Base-by-base conservation (phyloP, 2,797 vertebrate genomes). In the Thaleichthys pacificus region DNA sequence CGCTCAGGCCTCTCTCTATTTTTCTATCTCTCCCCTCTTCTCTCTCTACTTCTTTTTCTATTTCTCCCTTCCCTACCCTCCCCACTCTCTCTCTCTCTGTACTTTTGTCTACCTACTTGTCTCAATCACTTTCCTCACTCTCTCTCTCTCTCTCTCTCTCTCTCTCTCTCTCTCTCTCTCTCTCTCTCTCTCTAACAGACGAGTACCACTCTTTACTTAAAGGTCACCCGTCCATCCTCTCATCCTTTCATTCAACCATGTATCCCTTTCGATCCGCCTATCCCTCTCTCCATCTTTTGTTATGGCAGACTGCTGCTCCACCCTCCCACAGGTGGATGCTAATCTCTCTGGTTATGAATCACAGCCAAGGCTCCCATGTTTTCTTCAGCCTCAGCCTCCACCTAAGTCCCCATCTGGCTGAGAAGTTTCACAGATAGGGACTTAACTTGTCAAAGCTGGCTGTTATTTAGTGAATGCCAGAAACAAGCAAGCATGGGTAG, bases 161-260 rank as follows among this genome's bases (percentile, higher is more conserved):
- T 74, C 63, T 68, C 35, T 21, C 76, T 67, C 68, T 58, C 58
- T 62, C 71, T n/a, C 61, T 66, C 64, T 47, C 86, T 86, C 78
- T 81, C 88, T 72, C 49, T 28, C 63, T 60, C 19, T 22, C 0
- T 15, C 14, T 30, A 28, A 19, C 14, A 63, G 28, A 63, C 30
- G 28, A 17, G 47, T 19, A 28, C 47, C 82, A 85, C 77, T 85
- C 77, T 89, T 89, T 85, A 81, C 81, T 83, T 80, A 91, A 91
- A 92, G 89, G 89, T 91, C 89, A 90, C 72, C 85, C 82, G 77
- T 75, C 80, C 78, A 81, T 82, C 82, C 82, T 81, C 79, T 81
- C 84, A 79, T 81, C 77, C 80, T 80, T 70, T 68, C 51, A 74
- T 77, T 86, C 81, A 17, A n/a, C 51, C 5, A 4, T 14, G 17